phyloP scores from a whole-genome alignment of 2,797 vertebrate genomes.

The Gymnothorax javanicus region DNA sequence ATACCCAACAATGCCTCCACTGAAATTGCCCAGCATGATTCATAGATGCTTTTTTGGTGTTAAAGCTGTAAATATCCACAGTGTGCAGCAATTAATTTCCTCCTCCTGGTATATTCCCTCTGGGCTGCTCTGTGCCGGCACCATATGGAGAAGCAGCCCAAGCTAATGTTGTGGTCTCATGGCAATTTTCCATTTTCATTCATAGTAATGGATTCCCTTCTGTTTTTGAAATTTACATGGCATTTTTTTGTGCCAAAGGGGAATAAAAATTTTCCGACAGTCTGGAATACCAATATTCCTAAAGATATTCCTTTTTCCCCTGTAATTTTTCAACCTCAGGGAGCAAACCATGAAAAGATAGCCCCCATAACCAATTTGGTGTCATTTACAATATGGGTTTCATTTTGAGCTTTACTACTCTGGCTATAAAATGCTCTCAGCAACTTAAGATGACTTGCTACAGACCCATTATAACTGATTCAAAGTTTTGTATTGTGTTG shows the following conservation, averaged over 20 bases:
- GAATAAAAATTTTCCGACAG: neutral
- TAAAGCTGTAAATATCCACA: neutral
- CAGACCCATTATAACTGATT: neutral
- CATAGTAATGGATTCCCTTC: slow-evolving; percentile 25
- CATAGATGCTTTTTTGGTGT: neutral
- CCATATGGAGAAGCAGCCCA: neutral
- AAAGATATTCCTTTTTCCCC: neutral
- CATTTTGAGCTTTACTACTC: neutral
- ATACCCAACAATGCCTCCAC: neutral
- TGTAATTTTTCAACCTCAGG: neutral
- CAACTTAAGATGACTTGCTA: neutral
- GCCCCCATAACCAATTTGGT: neutral
- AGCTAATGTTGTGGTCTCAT: neutral
- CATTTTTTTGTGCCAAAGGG: neutral
- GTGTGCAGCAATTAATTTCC: neutral
- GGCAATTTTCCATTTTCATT: slow-evolving; percentile 22
- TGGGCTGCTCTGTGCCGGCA: neutral
- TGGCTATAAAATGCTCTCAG: neutral
- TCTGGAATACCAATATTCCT: neutral
- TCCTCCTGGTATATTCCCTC: neutral
- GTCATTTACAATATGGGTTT: neutral
- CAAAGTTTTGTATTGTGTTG: neutral
- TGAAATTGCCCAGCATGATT: neutral
- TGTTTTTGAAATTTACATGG: slow-evolving; percentile 25
- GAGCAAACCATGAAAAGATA: neutral